These are phyloP conservation scores for Chlamydotis undulata DNA, from an alignment of 2,113 vertebrate genomes.

Conservation along the genomic window DNA sequence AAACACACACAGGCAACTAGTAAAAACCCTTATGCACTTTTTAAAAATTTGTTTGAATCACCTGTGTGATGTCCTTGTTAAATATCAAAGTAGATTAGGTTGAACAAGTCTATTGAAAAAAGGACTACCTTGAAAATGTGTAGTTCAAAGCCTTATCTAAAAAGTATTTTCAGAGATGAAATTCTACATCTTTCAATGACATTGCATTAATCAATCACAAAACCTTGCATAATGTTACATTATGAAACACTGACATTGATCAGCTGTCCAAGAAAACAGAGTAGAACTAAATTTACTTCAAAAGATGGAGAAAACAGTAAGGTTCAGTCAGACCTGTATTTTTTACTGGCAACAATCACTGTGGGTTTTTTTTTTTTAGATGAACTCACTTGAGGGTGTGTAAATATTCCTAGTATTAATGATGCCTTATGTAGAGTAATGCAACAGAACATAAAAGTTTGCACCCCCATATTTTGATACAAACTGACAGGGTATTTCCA, in stretches of 20 bases:
- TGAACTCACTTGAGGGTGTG: background rate
- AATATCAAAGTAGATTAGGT: constrained; percentile 22
- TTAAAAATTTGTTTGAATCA: background rate
- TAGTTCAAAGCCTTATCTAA: constrained; percentile 2
- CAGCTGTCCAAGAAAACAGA: constrained; percentile 12
- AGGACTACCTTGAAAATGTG: background rate
- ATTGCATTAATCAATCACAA: background rate
- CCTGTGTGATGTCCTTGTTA: background rate
- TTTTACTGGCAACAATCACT: background rate
- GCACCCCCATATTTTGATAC: background rate
- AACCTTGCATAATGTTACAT: background rate
- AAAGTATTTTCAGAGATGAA: constrained; percentile 12
- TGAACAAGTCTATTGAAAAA: background rate
- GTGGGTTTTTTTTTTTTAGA: background rate
- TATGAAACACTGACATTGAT: background rate
- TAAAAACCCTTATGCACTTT: background rate
- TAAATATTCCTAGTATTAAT: background rate
- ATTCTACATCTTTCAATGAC: background rate
- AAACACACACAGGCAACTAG: background rate
- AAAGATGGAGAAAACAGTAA: background rate
- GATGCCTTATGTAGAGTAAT: background rate
- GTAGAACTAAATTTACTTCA: background rate
- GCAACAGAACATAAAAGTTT: background rate
- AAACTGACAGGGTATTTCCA: constrained; percentile 7
- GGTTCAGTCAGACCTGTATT: background rate